A percentile compares a stretch with the other conserved stretches of the same genome.
Evolutionary conservation across 2,888 invertebrate species (phyloP).

Genomic region (Salticus scenicus): DNA sequence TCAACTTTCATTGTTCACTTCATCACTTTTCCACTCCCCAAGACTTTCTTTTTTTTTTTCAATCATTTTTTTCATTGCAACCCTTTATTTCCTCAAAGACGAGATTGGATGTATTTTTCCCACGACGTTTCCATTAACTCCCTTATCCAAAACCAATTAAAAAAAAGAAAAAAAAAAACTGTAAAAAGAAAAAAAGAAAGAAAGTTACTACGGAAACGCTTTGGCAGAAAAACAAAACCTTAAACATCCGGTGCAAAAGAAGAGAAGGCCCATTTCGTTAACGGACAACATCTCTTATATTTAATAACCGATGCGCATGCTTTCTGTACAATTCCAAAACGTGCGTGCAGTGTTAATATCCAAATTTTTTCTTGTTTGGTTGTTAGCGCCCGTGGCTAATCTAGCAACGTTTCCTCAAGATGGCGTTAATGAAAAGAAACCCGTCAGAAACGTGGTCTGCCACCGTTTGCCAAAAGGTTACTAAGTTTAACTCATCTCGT

Average conservation of each 20-base stretch:
- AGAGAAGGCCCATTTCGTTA: slow-evolving; percentile 23
- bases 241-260: slow-evolving; percentile 39
- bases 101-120: slow-evolving; percentile 16
- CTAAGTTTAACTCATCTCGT: not conserved
- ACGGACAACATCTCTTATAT: slow-evolving; percentile 43
- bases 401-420: slow-evolving; percentile 20
- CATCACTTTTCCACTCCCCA: no score
- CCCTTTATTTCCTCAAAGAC: not conserved
- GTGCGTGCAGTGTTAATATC: slow-evolving; percentile 55
- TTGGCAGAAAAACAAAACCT: slow-evolving; percentile 11
- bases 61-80: not conserved
- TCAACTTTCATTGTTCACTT: no score
- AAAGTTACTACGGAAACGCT: slow-evolving; percentile 37
- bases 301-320: slow-evolving; percentile 45
- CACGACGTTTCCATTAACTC: not conserved
- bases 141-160: not conserved
- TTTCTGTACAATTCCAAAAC: slow-evolving; percentile 22
- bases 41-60: not conserved
- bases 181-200: not conserved
- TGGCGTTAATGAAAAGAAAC: slow-evolving; percentile 5
- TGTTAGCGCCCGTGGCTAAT: slow-evolving; percentile 19
- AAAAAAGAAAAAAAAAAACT: no score
- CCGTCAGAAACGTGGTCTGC: not conserved
- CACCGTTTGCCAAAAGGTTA: not conserved
- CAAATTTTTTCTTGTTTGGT: slow-evolving; percentile 36